Base-by-base conservation (phyloP, 2,888 invertebrate genomes). In the Corythucha ciliata region DNA sequence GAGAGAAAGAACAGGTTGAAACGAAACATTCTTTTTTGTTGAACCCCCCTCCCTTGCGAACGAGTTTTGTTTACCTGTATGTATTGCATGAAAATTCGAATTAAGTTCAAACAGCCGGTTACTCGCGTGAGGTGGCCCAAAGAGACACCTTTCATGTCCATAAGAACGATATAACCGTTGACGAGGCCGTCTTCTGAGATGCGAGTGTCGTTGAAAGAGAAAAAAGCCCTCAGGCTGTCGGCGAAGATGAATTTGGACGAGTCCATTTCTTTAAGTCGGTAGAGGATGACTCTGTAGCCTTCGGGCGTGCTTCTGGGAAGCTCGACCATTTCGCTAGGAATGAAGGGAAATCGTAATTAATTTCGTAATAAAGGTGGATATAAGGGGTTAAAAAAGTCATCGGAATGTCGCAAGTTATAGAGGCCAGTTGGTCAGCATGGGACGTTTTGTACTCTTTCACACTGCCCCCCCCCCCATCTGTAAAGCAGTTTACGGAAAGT, bases 11-110 rank as follows among this genome's bases (percentile, higher is more conserved):
- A 36, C 2, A n/a, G 8, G 29, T 29, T 29, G n/a, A 8, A 8
- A 29, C 29, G 8, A 29, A 29, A 29, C 8, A 8, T 10, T 8
- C n/a, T 29, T n/a, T 29, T 29, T 29, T n/a, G n/a, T 10, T 29
- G n/a, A 29, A 29, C 8, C 29, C 8, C 8, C 29, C 29, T 8
- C 29, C 29, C n/a, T n/a, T n/a, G n/a, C n/a, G n/a, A n/a, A n/a
- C 3, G 12, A n/a, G 24, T 25, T 29, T 18, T 12, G 18, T 55
- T 48, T 36, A 64, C 65, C 61, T 65, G 65, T 22, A 64, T 63
- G 49, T 65, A 65, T 27, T 58, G 53, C 63, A 65, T 64, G 54
- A 63, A 64, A 29, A 60, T 61, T 48, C 60, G 53, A 18, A 65
- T 56, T 3, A 57, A 52, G 21, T 59, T 53, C 54, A 65, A 57